Percentiles rank a stretch among this genome's conserved stretches.
These are phyloP conservation scores for Dicyrtomina minuta DNA, from an alignment of 2,888 invertebrate genomes.

Conservation along the genomic window DNA sequence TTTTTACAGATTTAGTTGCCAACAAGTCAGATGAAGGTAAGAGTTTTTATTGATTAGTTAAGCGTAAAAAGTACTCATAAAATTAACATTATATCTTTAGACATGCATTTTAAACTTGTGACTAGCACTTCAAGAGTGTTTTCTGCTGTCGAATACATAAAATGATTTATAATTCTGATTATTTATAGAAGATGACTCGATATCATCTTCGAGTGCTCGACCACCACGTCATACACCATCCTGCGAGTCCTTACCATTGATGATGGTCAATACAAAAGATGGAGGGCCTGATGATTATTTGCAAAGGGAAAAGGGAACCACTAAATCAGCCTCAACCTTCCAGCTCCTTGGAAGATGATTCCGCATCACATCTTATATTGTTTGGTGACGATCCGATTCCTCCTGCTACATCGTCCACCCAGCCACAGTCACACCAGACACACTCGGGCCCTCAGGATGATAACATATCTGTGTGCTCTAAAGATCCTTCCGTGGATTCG, in stretches of 20 bases:
- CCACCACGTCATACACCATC: conserved; percentile 63
- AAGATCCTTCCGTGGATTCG: conserved; percentile 51
- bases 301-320: neutral
- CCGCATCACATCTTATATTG: conserved; percentile 42
- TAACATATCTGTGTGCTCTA: conserved; percentile 47
- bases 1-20: conserved; percentile 45
- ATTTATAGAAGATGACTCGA: conserved; percentile 28
- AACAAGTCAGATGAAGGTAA: conserved; percentile 49
- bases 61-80: too few relatives aligned
- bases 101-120: too few relatives aligned
- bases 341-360: conserved; percentile 25
- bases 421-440: too few relatives aligned
- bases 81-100: too few relatives aligned
- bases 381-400: conserved; percentile 45
- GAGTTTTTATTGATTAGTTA: too few relatives aligned
- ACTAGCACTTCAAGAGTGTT: too few relatives aligned
- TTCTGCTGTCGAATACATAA: too few relatives aligned
- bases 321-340: neutral
- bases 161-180: neutral
- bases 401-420: too few relatives aligned
- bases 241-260: conserved; percentile 70
- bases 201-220: conserved; percentile 54
- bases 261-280: conserved; percentile 64
- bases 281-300: conserved; percentile 19
- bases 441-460: conserved; percentile 38